These are phyloP conservation scores for Chaenogobius annularis DNA, from an alignment of 2,113 vertebrate genomes.

Conservation along the genomic window DNA sequence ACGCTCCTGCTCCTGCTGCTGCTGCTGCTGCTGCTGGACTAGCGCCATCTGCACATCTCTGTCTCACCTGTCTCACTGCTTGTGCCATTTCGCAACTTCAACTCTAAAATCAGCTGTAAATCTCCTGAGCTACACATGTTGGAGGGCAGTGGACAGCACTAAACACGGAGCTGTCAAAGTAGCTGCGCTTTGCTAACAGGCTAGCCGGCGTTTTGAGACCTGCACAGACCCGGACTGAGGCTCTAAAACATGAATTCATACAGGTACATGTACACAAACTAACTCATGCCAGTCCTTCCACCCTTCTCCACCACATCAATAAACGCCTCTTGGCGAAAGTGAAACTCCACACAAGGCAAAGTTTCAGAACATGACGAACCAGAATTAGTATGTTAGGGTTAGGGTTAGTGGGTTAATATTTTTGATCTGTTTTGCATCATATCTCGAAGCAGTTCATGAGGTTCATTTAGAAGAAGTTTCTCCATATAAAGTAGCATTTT, in stretches of 20 bases:
- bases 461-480: neutral
- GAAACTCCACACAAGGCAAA: neutral
- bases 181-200: constrained; percentile 37
- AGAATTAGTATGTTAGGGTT: too few relatives aligned
- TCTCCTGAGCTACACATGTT: neutral
- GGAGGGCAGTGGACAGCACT: constrained; percentile 8
- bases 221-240: neutral
- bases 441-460: neutral
- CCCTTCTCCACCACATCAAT: neutral
- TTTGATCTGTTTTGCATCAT: neutral
- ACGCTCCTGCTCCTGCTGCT: too few relatives aligned
- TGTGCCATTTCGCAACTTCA: neutral
- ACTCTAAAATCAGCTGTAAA: neutral
- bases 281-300: neutral
- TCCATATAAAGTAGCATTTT: neutral
- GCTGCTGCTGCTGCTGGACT: constrained; percentile 2
- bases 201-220: constrained; percentile 13
- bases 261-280: neutral
- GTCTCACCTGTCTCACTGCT: neutral
- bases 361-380: neutral
- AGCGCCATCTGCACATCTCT: constrained; percentile 36
- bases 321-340: neutral
- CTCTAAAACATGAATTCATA: neutral
- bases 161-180: constrained; percentile 24
- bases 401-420: neutral